Percentiles rank a stretch among this genome's conserved stretches.
Evolutionary conservation across 2,888 invertebrate genomes (phyloP).

Genomic region (Leucania comma): DNA sequence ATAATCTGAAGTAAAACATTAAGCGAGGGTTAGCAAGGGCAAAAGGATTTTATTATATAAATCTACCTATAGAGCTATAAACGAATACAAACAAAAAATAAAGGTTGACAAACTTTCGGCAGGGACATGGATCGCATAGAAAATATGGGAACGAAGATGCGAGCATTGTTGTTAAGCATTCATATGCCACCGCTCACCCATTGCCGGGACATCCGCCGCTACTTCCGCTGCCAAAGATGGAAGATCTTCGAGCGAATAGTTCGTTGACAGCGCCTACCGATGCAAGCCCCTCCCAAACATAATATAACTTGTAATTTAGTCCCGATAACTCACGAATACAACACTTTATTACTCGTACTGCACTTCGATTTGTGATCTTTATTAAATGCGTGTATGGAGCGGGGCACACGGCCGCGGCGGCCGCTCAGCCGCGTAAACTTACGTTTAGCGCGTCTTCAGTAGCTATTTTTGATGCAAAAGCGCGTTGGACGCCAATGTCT

Average conservation of each 20-base stretch:
- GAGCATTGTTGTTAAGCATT: conserved; percentile 88
- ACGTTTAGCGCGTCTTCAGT: conserved; percentile 86
- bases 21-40: conserved; percentile 49
- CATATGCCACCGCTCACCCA: conserved; percentile 89
- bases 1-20: conserved; percentile 54
- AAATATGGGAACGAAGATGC: conserved; percentile 85
- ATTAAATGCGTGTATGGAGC: conserved; percentile 62
- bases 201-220: conserved; percentile 89
- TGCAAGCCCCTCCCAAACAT: conserved; percentile 72
- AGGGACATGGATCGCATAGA: conserved; percentile 87
- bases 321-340: conserved; percentile 67
- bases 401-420: conserved; percentile 80
- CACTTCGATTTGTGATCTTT: conserved; percentile 66
- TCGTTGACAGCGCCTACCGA: conserved; percentile 85
- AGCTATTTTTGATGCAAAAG: conserved; percentile 90
- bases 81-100: conserved; percentile 85
- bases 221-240: conserved; percentile 91
- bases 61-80: conserved; percentile 64
- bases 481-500: conserved; percentile 90
- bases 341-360: conserved; percentile 55
- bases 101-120: conserved; percentile 90
- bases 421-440: conserved; percentile 86
- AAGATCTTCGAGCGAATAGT: conserved; percentile 85
- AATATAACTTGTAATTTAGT: conserved; percentile 69
- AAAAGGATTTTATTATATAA: conserved; percentile 63